Conservation (phyloP, 2,797 vertebrate species). For the Silurus lanzhouensis region DNA sequence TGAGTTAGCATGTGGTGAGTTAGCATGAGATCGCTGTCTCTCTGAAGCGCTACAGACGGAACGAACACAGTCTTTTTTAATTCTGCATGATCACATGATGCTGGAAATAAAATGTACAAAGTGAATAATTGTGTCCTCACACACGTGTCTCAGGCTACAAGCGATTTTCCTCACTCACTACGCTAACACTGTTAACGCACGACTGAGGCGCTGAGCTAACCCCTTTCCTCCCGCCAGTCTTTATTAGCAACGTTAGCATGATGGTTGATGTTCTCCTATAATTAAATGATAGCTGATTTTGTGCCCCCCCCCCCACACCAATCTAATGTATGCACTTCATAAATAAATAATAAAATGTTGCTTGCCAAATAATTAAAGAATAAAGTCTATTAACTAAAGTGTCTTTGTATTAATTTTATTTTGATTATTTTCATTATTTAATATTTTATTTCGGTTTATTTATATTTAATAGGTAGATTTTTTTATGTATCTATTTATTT, state of each 20-base stretch:
- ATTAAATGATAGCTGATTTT: not conserved
- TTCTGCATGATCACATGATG: no score
- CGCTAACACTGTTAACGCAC: not conserved
- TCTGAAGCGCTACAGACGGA: not conserved
- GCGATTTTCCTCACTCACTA: not conserved
- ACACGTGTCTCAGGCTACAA: not conserved
- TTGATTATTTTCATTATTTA: not conserved
- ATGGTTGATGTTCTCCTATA: not conserved
- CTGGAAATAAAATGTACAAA: not conserved
- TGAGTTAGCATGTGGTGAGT: not conserved
- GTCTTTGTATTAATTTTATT: not conserved
- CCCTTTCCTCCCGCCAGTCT: not conserved
- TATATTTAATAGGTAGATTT: no score
- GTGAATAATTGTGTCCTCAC: not conserved
- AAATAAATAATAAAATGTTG: slow-evolving; percentile 59
- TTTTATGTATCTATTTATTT: no score
- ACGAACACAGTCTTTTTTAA: not conserved
- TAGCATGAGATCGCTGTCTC: not conserved
- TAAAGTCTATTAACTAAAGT: not conserved
- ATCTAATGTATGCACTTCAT: slow-evolving; percentile 46
- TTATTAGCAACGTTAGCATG: slow-evolving; percentile 1
- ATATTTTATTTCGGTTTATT: no score
- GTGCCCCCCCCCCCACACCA: slow-evolving; percentile 20
- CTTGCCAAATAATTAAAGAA: slow-evolving; percentile 51
- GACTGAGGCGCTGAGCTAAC: not conserved